A percentile compares a stretch with the other conserved stretches of the same genome.
Conservation (phyloP, 1,140 invertebrate species). For the Cydia fagiglandana region DNA sequence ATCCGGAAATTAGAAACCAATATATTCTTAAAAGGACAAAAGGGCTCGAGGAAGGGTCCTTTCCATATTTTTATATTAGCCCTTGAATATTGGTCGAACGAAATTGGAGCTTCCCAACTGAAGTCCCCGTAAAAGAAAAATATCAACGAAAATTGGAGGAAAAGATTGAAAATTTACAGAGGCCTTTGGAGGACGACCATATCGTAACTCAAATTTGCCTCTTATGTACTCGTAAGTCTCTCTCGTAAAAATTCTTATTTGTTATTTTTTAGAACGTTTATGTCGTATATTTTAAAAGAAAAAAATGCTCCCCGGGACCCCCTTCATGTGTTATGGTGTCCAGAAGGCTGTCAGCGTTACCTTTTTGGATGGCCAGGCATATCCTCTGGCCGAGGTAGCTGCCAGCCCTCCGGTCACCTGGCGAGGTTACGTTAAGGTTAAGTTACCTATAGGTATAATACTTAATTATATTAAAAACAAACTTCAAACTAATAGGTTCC, state of each 20-base stretch:
- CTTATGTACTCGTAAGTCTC: not conserved
- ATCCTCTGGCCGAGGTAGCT: too few relatives aligned
- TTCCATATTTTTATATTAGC: conserved; percentile 53
- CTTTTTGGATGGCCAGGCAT: too few relatives aligned
- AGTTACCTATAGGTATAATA: too few relatives aligned
- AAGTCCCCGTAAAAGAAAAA: conserved; percentile 44
- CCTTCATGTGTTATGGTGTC: too few relatives aligned
- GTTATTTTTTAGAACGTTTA: not conserved
- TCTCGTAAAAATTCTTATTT: not conserved
- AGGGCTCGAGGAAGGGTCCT: conserved; percentile 35
- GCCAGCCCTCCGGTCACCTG: too few relatives aligned
- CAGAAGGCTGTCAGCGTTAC: too few relatives aligned
- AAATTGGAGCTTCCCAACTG: conserved; percentile 42
- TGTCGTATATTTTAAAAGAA: too few relatives aligned
- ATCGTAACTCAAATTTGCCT: conserved; percentile 11
- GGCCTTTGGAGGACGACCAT: not conserved
- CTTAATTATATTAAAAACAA: too few relatives aligned
- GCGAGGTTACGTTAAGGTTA: too few relatives aligned
- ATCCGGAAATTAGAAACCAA: conserved; percentile 38
- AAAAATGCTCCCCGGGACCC: too few relatives aligned
- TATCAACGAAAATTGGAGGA: conserved; percentile 38
- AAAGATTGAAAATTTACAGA: conserved; percentile 41
- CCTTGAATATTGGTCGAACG: conserved; percentile 47
- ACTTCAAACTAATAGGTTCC: too few relatives aligned
- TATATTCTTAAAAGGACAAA: conserved; percentile 39